Conservation (phyloP, 2,797 vertebrate genomes). For the Pantherophis alleghaniensis region DNA sequence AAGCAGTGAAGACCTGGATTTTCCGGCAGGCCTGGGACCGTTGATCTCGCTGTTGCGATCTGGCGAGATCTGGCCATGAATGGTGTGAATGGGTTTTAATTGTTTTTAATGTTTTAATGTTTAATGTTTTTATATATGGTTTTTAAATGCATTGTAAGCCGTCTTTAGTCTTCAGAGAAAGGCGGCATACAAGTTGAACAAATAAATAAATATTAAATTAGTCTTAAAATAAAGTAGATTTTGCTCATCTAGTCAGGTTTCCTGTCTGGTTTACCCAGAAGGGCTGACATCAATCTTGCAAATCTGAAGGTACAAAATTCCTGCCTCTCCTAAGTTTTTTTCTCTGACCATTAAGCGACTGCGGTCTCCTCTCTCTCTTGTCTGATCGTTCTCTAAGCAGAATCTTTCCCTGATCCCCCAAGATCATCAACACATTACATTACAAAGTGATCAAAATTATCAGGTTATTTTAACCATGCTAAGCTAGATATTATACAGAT, state of each 20-base stretch:
- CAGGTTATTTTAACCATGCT: slow-evolving; percentile 69
- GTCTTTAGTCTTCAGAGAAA: too few species aligned
- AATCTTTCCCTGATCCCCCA: background rate
- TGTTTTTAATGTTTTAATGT: too few species aligned
- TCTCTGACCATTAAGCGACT: background rate
- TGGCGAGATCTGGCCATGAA: too few species aligned
- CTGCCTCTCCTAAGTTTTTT: background rate
- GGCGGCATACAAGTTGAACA: too few species aligned
- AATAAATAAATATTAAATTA: background rate
- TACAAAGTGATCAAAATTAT: slow-evolving; percentile 61
- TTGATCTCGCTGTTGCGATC: too few species aligned
- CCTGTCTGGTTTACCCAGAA: background rate
- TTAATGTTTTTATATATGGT: too few species aligned
- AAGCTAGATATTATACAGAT: slow-evolving; percentile 73
- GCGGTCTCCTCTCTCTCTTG: background rate
- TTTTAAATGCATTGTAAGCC: too few species aligned
- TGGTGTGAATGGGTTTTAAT: too few species aligned
- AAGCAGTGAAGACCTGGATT: too few species aligned
- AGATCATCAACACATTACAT: background rate
- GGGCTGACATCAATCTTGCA: background rate
- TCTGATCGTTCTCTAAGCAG: background rate
- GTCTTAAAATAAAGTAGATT: background rate
- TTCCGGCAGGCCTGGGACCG: too few species aligned
- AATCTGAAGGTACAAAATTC: background rate
- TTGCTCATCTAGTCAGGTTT: background rate